Evolutionary conservation across 2,888 invertebrate genomes (phyloP).

Genomic region (Glomeris marginata): DNA sequence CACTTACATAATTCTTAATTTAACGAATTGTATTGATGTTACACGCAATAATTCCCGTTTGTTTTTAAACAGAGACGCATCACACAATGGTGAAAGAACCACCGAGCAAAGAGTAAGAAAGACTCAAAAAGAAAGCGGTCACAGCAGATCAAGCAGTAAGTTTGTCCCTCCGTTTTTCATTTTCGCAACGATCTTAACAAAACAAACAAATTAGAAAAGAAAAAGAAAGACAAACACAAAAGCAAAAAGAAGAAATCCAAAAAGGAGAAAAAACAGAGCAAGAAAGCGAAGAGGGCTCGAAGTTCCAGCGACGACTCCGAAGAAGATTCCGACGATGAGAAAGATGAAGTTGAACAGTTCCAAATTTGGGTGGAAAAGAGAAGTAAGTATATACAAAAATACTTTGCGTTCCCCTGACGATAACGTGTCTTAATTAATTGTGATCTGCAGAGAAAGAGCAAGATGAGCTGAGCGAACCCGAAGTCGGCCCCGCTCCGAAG

Average conservation of each 20-base stretch:
- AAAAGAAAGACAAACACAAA: slow-evolving; percentile 7
- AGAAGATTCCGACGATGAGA: neutral
- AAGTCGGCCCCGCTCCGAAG: slow-evolving; percentile 52
- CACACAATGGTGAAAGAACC: neutral
- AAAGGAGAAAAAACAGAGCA: slow-evolving; percentile 2
- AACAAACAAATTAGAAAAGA: slow-evolving; percentile 4
- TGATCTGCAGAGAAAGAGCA: neutral
- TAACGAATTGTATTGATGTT: no score
- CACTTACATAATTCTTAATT: no score
- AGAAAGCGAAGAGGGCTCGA: neutral
- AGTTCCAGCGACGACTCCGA: neutral
- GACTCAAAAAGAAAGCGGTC: neutral
- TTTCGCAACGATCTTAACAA: no score
- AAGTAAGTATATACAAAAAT: slow-evolving; percentile 5
- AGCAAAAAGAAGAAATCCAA: slow-evolving; percentile 7
- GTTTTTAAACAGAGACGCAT: no score
- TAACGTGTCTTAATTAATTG: neutral
- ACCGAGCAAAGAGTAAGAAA: slow-evolving; percentile 2
- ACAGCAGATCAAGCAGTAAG: neutral
- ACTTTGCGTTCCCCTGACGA: neutral
- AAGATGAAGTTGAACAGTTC: slow-evolving; percentile 5
- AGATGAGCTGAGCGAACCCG: slow-evolving; percentile 18
- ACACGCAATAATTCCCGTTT: no score
- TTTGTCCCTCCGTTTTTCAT: no score
- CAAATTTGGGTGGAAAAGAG: slow-evolving; percentile 14